Base-by-base conservation (phyloP, 1,140 invertebrate species). In the Drosophila busckii region DNA sequence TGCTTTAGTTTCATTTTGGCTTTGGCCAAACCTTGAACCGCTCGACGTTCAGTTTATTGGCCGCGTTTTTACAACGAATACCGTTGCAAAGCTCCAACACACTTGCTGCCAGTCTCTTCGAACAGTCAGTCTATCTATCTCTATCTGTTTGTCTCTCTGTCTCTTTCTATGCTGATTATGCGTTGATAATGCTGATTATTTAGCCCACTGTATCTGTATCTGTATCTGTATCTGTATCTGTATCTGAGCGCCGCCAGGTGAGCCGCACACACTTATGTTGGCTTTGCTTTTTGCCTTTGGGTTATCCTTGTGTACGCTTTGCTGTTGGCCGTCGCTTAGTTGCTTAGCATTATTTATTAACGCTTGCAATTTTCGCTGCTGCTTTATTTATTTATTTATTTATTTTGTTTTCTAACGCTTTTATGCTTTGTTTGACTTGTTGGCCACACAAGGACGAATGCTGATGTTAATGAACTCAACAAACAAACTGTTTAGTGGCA, bases 31-130 rank as follows among this genome's bases (percentile, higher is more conserved):
- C 82, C 82, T 85, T 85, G 82, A 85, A 85, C 82, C 82, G 82
- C 61, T 67, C 68, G 49, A 70, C 75, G 63, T 58, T 82, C 64
- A 85, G 82, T 85, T 85, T 85, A 85, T 85, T 85, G 82, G 82
- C 82, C 82, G 82, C 75, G 75, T 85, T 80, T 85, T 82, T 85
- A 85, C 82, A 82, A 85, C 82, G 67, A 85, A 85, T 85, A 85
- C 82, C 82, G 82, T 85, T 85, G 66, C 71, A 52, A 80, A 40
- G 31, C 58, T 61, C 48, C 23, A n/a, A n/a, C n/a, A n/a, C n/a
- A 50, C 28, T 23, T 34, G 9, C 35, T 32, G 46, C 46, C 42
- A 45, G 17, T 31, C 17, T 41, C 16, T 16, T 12, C 38, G 20
- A 44, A 29, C 12, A 59, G n/a, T n/a, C n/a, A n/a, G n/a, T n/a